Evolutionary conservation across 2,113 vertebrate genomes (phyloP).

Genomic region (Eudyptes chrysolophus): DNA sequence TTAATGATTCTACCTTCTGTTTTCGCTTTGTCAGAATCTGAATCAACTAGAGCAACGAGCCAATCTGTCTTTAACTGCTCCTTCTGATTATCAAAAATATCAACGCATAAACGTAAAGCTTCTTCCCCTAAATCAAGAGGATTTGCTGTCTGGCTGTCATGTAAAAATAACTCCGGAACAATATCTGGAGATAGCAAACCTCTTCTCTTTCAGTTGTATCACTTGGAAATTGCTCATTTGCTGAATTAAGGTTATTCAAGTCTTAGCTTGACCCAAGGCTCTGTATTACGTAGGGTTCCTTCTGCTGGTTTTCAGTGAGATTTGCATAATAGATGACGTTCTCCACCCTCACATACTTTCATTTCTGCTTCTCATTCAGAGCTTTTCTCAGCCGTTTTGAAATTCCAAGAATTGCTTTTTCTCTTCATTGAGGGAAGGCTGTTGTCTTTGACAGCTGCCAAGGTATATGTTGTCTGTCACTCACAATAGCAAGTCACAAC

Average conservation of each 20-base stretch:
- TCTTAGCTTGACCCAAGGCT: neutral
- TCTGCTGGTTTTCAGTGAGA: neutral
- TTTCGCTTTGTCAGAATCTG: neutral
- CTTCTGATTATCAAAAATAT: neutral
- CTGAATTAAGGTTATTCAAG: neutral
- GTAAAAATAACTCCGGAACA: neutral
- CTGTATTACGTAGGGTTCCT: neutral
- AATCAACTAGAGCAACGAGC: neutral
- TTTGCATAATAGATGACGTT: neutral
- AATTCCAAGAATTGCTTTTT: neutral
- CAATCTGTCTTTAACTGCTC: neutral
- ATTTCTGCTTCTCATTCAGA: conserved; percentile 7
- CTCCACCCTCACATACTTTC: neutral
- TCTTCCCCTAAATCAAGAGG: neutral
- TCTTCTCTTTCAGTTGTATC: neutral
- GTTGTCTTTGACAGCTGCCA: conserved; percentile 9
- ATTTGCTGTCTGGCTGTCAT: neutral
- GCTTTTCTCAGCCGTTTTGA: neutral
- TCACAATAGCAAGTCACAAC: neutral
- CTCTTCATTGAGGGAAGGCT: neutral
- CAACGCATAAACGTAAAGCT: neutral
- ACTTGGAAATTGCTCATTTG: neutral
- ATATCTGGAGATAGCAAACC: neutral
- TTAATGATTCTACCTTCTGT: neutral
- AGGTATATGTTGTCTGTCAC: neutral